These are phyloP conservation scores for Chionoecetes opilio DNA, from an alignment of 1,140 invertebrate species.

Conservation along the genomic window DNA sequence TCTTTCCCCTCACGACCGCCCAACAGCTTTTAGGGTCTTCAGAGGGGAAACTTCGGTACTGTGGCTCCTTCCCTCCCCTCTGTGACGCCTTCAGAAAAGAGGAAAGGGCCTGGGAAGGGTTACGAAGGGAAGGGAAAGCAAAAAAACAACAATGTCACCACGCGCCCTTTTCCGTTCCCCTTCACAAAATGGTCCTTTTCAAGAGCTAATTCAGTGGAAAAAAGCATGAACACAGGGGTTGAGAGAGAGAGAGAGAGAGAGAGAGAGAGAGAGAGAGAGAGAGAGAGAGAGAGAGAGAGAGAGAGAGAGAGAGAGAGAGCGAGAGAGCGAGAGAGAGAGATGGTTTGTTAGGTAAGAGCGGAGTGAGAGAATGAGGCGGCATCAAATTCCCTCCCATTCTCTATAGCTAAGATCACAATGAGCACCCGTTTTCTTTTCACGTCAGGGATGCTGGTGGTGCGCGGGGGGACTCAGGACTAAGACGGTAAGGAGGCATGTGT, in stretches of 20 bases:
- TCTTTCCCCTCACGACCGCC: background rate
- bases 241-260: background rate
- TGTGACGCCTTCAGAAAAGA: background rate
- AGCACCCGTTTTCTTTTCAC: conserved; percentile 56
- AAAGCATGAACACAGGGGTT: background rate
- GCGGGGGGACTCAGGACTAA: background rate
- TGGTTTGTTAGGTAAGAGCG: background rate
- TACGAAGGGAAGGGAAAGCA: background rate
- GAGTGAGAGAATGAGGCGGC: background rate
- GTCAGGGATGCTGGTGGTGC: background rate
- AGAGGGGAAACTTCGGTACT: background rate
- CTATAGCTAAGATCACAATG: conserved; percentile 52
- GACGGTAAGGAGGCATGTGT: background rate
- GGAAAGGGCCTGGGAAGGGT: background rate
- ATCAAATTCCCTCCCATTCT: conserved; percentile 64
- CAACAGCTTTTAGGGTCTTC: conserved; percentile 1
- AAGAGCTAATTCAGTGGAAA: too few species aligned
- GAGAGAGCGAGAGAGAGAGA: background rate
- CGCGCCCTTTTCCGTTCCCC: too few species aligned
- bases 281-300: background rate
- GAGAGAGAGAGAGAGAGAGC: background rate
- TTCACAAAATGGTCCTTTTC: too few species aligned
- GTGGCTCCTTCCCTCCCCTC: background rate
- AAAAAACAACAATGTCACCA: background rate
- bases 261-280: background rate